Evolutionary conservation across 2,888 invertebrate species (phyloP), one percentile per base, ranked within the genome.

Genomic region (Amblyjoppa fuscipennis): DNA sequence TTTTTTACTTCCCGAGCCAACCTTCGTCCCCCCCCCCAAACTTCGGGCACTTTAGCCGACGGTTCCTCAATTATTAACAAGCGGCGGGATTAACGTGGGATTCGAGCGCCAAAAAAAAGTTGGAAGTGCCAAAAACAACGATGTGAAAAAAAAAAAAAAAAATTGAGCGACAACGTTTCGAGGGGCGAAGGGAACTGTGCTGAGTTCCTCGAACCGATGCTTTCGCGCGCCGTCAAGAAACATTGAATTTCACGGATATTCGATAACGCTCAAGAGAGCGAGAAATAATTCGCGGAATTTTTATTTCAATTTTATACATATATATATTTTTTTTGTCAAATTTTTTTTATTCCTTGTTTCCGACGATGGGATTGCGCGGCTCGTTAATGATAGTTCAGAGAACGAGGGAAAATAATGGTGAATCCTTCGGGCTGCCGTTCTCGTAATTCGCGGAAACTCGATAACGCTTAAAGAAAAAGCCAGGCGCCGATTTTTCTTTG

Each of bases 1-100:
- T 49, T 31, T 64, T 13, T 66, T 66, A 20, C 38, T 82, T 38
- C 31, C 71, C 45, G n/a, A 56, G 28, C n/a, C 56, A 3, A 25
- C 38, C 9, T 9, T 9, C 56, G 9, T 56, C 56, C 56, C 56
- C 20, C 56, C 20, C 20, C n/a, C 9, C 9, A 9, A 38, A 25
- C 25, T 56, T 56, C 56, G n/a, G 56, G n/a, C 56, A 56, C 2
- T 56, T 56, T 20, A 20, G 56, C 3, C 3, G 56, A 6, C 25
- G 20, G 56, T 25, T 56, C 7, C 7, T 56, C 2, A 56, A 56
- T 25, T 20, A 56, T 56, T 56, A 56, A 56, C 1, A 56, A 56
- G 25, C 56, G n/a, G 9, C 56, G 56, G 3, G 56, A 56, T 56
- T 25, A 56, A 56, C 56, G 56, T 11, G 25, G 9, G 56, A 20